phyloP scores from a whole-genome alignment of 2,888 invertebrate genomes.

The Buathra laborator region DNA sequence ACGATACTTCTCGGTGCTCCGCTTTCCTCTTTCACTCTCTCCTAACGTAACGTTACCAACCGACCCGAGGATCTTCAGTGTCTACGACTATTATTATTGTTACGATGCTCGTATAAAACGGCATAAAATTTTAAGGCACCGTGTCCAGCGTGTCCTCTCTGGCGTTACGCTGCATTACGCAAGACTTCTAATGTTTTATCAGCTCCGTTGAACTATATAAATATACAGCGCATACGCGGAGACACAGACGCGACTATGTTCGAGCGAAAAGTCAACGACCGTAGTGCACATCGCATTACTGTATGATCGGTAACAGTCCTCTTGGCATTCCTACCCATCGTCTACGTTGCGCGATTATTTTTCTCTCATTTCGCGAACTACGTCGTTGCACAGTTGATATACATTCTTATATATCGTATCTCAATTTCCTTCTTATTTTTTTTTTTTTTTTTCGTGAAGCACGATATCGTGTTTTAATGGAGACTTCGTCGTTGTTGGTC shows the following conservation, averaged over 20 bases:
- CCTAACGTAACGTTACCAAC: not conserved
- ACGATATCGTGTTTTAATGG: too few relatives aligned
- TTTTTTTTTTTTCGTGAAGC: not conserved
- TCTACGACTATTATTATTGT: constrained; percentile 49
- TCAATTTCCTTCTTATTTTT: constrained; percentile 29
- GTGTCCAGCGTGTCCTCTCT: constrained; percentile 27
- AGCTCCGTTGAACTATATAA: constrained; percentile 37
- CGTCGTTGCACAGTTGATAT: not conserved
- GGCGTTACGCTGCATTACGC: constrained; percentile 44
- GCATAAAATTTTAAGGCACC: constrained; percentile 62
- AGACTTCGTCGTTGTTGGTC: not conserved
- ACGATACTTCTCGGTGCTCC: not conserved
- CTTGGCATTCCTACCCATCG: not conserved
- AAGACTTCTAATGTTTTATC: constrained; percentile 44
- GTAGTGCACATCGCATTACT: constrained; percentile 23
- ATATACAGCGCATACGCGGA: constrained; percentile 15
- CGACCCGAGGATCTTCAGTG: constrained; percentile 29
- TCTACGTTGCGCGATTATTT: constrained; percentile 15
- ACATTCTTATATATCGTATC: constrained; percentile 22
- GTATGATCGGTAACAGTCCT: constrained; percentile 18
- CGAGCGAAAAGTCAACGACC: constrained; percentile 48
- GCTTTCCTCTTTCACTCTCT: not conserved
- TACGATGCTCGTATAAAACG: constrained; percentile 55
- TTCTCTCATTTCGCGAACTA: not conserved
- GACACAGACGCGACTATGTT: constrained; percentile 19